These are phyloP conservation scores for Pogoniulus pusillus DNA, from an alignment of 2,797 vertebrate genomes.

Conservation along the genomic window DNA sequence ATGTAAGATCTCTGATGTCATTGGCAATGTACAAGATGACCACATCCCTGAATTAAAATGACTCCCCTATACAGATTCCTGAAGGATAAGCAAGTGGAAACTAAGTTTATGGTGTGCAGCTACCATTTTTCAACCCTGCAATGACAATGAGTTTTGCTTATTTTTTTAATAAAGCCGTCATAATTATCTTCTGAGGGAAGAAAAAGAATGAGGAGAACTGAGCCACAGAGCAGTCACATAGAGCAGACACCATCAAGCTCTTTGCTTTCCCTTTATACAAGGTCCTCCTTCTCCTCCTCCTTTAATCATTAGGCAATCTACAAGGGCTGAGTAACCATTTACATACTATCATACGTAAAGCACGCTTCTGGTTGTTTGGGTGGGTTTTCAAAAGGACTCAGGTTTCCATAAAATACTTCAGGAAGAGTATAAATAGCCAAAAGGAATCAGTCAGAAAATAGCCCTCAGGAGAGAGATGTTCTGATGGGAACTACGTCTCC, in stretches of 20 bases:
- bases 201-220: not conserved
- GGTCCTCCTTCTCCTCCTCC: not conserved
- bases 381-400: not conserved
- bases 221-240: not conserved
- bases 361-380: conserved; percentile 22
- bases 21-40: not conserved
- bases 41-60: not conserved
- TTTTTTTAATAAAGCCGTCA: conserved; percentile 45
- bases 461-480: not conserved
- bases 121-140: not conserved
- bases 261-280: not conserved
- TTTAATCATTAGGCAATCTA: not conserved
- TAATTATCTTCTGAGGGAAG: conserved; percentile 54
- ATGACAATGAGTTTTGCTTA: not conserved
- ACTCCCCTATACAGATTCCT: not conserved
- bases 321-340: conserved; percentile 38
- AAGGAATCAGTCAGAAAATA: conserved; percentile 1
- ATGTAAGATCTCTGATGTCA: not conserved
- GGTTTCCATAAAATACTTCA: conserved; percentile 17
- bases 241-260: not conserved
- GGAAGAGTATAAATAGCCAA: not conserved
- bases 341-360: conserved; percentile 35
- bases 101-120: not conserved
- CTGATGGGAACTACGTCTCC: not conserved
- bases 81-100: not conserved